Evolutionary conservation across 2,888 invertebrate species (phyloP).

Genomic region (Theretra japonica): DNA sequence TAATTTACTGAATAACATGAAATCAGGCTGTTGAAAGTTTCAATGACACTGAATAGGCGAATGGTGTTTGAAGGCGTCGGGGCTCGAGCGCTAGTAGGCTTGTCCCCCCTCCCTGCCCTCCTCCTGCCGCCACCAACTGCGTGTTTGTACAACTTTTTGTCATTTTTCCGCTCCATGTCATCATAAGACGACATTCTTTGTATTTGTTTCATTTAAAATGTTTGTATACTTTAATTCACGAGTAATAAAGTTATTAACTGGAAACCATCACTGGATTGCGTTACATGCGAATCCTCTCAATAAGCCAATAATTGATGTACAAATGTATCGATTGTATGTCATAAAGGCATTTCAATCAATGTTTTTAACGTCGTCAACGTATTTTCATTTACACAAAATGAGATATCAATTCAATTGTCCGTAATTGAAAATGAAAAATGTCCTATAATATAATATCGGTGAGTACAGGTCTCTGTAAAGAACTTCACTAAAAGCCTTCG

Average conservation of each 20-base stretch:
- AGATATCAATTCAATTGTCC: neutral
- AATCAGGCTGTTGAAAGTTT: slow-evolving; percentile 9
- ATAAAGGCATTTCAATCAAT: neutral
- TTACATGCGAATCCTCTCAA: no score
- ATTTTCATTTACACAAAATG: neutral
- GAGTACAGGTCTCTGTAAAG: neutral
- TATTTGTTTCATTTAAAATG: neutral
- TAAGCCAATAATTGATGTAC: neutral
- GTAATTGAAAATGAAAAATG: neutral
- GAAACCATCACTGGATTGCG: neutral
- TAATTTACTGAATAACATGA: slow-evolving; percentile 14
- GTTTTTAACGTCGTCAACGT: neutral
- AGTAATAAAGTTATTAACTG: neutral
- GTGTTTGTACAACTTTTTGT: slow-evolving; percentile 29
- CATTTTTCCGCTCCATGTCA: slow-evolving; percentile 25
- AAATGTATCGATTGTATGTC: neutral
- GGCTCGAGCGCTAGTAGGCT: neutral
- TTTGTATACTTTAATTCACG: neutral
- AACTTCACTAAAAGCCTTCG: neutral
- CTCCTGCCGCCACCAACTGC: slow-evolving; percentile 7
- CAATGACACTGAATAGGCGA: slow-evolving; percentile 19
- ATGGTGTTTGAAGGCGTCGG: slow-evolving; percentile 21
- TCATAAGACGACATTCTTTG: neutral
- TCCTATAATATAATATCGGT: neutral
- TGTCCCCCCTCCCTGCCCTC: no score